Evolutionary conservation across 35 echinoderm and acorn worm genomes (phyloP), one percentile per base, ranked within the genome.

Genomic region (Lytechinus pictus): DNA sequence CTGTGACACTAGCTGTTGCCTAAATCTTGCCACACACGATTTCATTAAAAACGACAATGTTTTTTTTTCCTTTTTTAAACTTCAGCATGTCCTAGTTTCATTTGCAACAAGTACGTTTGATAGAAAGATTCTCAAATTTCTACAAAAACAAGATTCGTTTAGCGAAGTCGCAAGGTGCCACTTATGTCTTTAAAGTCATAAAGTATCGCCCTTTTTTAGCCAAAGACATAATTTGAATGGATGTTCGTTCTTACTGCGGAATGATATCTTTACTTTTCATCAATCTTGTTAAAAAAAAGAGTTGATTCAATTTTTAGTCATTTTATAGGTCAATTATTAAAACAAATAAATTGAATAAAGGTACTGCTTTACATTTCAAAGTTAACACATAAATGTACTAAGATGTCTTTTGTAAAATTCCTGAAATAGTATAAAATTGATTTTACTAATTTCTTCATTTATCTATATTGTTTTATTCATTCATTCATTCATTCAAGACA

Each of bases 131-230:
- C 66, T 79, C 66, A 79, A 79, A 79, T 79, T 79, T 79, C 66
- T 79, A 79, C 66, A 79, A 79, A 79, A 79, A 79, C 66, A 79
- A 79, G 66, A 79, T 79, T 24, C 19, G n/a, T 79, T 79, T 79
- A 79, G 16, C 16, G 5, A 79, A 79, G 19, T 79, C 66, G n/a
- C 66, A 79, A 79, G 66, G 66, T 79, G 66, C 66, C 66, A 79
- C 66, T 79, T 79, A 79, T 19, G 66, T 79, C 19, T 79, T 79
- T 8, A 79, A 79, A 79, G 66, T 16, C 66, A 79, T 16, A 79
- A 24, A 24, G 2, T 79, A 24, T 44, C 33, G 2, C 33, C 66
- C 66, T 79, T 79, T 16, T 60, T 79, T n/a, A 6, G n/a, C 19
- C n/a, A 27, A 79, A 79, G 66, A 79, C 19, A 1, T 79, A 60